phyloP scores from a whole-genome alignment of 1,140 invertebrate genomes.

The Ostrea edulis region DNA sequence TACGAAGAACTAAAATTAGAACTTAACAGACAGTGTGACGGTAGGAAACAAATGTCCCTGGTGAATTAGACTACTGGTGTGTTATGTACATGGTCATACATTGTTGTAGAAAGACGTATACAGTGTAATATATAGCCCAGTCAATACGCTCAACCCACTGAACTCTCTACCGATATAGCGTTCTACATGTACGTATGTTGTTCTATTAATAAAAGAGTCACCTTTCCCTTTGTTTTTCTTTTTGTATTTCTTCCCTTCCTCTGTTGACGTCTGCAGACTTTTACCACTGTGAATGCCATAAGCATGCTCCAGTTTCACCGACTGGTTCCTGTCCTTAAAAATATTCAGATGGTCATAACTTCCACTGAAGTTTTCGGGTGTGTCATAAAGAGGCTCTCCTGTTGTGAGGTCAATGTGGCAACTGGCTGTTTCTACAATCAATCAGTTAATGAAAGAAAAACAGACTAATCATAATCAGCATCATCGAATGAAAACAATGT shows the following conservation, averaged over 20 bases:
- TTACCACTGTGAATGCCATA: constrained; percentile 11
- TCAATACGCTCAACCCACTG: too few relatives aligned
- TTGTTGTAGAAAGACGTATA: too few relatives aligned
- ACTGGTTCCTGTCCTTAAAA: background rate
- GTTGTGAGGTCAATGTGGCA: constrained; percentile 16
- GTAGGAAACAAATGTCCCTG: too few relatives aligned
- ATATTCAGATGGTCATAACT: constrained; percentile 1
- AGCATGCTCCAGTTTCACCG: background rate
- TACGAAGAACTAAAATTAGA: too few relatives aligned
- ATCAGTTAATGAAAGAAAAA: background rate
- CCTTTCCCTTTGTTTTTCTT: background rate
- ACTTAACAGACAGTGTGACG: too few relatives aligned
- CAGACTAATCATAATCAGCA: too few relatives aligned
- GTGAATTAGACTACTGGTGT: too few relatives aligned
- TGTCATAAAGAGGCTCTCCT: constrained; percentile 9
- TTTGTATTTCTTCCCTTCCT: background rate
- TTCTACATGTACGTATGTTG: background rate
- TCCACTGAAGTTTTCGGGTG: background rate
- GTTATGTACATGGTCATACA: too few relatives aligned
- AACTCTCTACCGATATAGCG: background rate
- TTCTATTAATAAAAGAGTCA: background rate
- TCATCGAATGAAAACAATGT: too few relatives aligned
- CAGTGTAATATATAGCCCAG: too few relatives aligned
- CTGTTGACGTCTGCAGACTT: background rate
- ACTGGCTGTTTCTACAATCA: background rate